Evolutionary conservation across 2,797 vertebrate genomes (phyloP), one percentile per base, ranked within the genome.

Genomic region (Mastacembelus armatus): DNA sequence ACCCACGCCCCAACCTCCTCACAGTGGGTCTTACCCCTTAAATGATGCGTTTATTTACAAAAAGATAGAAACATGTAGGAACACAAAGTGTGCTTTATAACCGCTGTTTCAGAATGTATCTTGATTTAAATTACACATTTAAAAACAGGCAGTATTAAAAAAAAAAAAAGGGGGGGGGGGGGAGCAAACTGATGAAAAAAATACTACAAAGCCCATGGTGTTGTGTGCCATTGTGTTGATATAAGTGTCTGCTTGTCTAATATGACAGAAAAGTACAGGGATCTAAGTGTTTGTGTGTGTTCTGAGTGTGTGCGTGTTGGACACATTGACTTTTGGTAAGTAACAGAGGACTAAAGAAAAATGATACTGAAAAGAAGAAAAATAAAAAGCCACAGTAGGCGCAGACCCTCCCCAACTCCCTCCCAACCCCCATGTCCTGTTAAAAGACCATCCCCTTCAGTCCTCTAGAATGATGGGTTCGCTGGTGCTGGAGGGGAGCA

Each of bases 401-500:
- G 77, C 73, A 85, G 66, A 77, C 65, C 74, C 80, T 35, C 43
- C 39, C 42, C 58, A 11, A 7, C 40, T 19, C 66, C 57, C 59
- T 4, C 36, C 59, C 45, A 0, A 21, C 10, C 66, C 77, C 77
- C 42, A 3, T 80, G 74, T 84, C 85, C 86, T 70, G 42, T 63
- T 66, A 57, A 56, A 66, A 80, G 45, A 44, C 33, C 40, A 6
- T 39, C 70, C 36, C 44, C 52, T 61, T 96, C 91, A 97, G 86
- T 98, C 96, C 90, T 97, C 96, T 88, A 98, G 92, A 77, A 98
- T 93, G 21, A 98, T 97, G 80, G 96, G 95, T 77, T 98, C 96
- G 16, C 90, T 96, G 94, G 95, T 97, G 92, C 94, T 97, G 89
- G 95, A 94, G 66, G 95, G 94, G 47, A 95, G 91, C 45, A 95